Evolutionary conservation across 1,140 invertebrate species (phyloP), one percentile per base, ranked within the genome.

Genomic region (Papilio glaucus): DNA sequence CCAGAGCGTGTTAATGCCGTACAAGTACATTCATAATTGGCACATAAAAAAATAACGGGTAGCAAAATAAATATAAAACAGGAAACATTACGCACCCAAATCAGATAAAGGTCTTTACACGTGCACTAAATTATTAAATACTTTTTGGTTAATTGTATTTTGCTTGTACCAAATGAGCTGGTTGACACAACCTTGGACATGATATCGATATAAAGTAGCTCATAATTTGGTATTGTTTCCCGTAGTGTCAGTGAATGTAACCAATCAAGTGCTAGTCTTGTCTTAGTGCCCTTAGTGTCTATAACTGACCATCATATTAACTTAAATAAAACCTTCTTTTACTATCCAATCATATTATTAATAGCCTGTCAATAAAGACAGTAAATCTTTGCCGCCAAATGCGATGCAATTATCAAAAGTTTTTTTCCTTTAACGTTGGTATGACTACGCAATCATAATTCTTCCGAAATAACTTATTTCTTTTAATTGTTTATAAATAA

Each of bases 1-100:
- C 60, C 60, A 62, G 29, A 62, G 26, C 60, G 60, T 15, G 57
- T 62, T 62, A 62, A 62, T 37, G n/a, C 60, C 60, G 8, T 62
- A 37, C n/a, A 62, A 15, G 60, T 37, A 37, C 13, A 62, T 12
- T 18, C 60, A 24, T 37, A 37, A 62, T 37, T 62, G 60, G 60
- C 7, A 18, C 26, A 33, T 33, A 33, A 15, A 62, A 62, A 62
- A 62, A 62, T 60, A 37, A 62, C 60, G 49, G 10, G 8, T 57
- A 29, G 26, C 33, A 37, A 62, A 62, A 62, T 61, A 61, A 60
- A 60, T 21, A 53, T 37, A 62, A 33, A 62, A 62, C 60, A 33
- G 60, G 60, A 62, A 62, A 33, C 33, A n/a, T 57, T 24, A 49
- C 8, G 15, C 10, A 3, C 21, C 45, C 18, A 57, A 57, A 57